A percentile compares a stretch with the other conserved stretches of the same genome.
Conservation (phyloP, 2,113 vertebrate species). For the Psammodynastes pulverulentus region DNA sequence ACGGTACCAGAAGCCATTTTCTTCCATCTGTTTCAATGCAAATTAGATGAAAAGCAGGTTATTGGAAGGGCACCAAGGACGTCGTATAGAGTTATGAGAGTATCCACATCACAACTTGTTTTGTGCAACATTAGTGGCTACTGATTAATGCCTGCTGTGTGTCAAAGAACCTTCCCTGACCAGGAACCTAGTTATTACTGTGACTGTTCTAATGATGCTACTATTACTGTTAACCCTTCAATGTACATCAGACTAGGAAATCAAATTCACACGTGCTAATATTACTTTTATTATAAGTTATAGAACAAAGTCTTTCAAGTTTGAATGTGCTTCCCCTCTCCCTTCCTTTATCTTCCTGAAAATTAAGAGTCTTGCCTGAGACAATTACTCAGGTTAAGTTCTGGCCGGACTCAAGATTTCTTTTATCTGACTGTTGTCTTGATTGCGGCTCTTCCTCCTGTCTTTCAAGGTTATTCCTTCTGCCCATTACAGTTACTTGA, state of each 20-base stretch:
- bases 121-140: not conserved
- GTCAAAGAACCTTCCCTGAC: not conserved
- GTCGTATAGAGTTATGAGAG: not conserved
- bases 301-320: not conserved
- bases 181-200: not conserved
- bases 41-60: not conserved
- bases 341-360: not conserved
- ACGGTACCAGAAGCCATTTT: constrained; percentile 27
- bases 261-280: not conserved
- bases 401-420: not conserved
- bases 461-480: not conserved
- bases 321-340: not conserved
- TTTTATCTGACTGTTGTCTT: not conserved
- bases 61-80: not conserved
- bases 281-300: not conserved
- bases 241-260: not conserved
- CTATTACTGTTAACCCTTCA: not conserved
- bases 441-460: not conserved
- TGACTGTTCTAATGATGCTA: not conserved
- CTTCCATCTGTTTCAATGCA: constrained; percentile 1
- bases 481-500: not conserved
- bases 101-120: not conserved
- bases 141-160: not conserved
- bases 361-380: not conserved
- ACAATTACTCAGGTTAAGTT: not conserved